These are phyloP conservation scores for Carapus acus DNA, from an alignment of 2,797 vertebrate genomes.

Conservation along the genomic window DNA sequence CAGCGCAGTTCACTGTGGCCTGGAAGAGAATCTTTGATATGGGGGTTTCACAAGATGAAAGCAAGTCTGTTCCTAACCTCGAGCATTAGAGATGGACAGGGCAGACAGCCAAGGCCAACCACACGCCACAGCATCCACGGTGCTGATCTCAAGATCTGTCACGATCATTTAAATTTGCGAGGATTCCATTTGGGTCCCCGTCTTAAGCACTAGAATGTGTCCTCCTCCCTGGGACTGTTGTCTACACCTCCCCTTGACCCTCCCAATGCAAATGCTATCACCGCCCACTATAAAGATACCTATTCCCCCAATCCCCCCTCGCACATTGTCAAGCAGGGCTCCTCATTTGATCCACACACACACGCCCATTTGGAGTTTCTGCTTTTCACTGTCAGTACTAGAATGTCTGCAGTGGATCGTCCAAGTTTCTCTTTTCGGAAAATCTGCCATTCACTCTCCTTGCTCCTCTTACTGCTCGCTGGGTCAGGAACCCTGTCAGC, in stretches of 20 bases:
- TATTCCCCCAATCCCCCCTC: conserved; percentile 45
- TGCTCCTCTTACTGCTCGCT: conserved; percentile 56
- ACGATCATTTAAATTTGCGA: conserved; percentile 33
- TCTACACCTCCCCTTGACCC: conserved; percentile 53
- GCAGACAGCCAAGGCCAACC: conserved; percentile 12
- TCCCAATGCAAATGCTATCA: conserved; percentile 62
- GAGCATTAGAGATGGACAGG: conserved; percentile 22
- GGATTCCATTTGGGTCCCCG: conserved; percentile 24
- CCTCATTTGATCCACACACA: conserved; percentile 23
- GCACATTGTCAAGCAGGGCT: conserved; percentile 39
- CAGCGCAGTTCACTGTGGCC: conserved; percentile 6
- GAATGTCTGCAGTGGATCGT: conserved; percentile 27
- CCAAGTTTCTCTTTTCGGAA: conserved; percentile 26
- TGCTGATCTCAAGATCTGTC: conserved; percentile 24
- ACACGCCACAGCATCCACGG: conserved; percentile 15
- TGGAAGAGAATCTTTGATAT: conserved; percentile 7
- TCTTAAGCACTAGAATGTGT: conserved; percentile 27
- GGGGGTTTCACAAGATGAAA: conserved; percentile 25
- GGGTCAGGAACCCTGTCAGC: conserved; percentile 25
- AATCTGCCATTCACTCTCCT: conserved; percentile 16
- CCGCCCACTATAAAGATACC: conserved; percentile 72
- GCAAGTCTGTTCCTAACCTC: conserved; percentile 22
- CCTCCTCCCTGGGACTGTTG: conserved; percentile 37
- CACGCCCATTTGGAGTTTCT: conserved; percentile 25
- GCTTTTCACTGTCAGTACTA: conserved; percentile 11